These are phyloP conservation scores for Amphiduros pacificus DNA, from an alignment of 2,888 invertebrate species.

Conservation along the genomic window DNA sequence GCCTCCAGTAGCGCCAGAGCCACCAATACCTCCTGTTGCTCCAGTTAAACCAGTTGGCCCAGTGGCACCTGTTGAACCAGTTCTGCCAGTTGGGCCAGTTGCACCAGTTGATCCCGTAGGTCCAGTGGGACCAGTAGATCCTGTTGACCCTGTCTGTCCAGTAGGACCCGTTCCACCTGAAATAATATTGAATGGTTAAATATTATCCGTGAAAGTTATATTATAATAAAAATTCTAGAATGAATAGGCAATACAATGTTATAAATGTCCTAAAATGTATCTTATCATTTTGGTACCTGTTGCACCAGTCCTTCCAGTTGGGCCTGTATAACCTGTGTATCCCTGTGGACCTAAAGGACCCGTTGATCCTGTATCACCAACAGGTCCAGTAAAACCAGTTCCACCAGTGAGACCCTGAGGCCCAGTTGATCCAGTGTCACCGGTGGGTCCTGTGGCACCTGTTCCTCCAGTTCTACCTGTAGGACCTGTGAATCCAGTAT, in stretches of 20 bases:
- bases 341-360: constrained; percentile 14
- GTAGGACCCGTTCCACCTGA: constrained; percentile 3
- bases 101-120: background rate
- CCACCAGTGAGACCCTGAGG: constrained; percentile 12
- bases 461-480: constrained; percentile 63
- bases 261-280: no score
- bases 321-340: constrained; percentile 15
- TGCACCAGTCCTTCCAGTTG: constrained; percentile 11
- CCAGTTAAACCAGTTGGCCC: constrained; percentile 21
- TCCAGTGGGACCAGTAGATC: background rate
- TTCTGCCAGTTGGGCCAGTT: constrained; percentile 3
- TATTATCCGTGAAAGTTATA: no score
- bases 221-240: background rate
- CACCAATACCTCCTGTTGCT: constrained; percentile 16
- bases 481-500: constrained; percentile 12
- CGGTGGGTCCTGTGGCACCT: constrained; percentile 13
- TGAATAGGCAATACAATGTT: background rate
- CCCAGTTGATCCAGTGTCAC: constrained; percentile 11
- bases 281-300: no score
- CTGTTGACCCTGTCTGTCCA: constrained; percentile 9
- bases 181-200: no score
- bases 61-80: constrained; percentile 11
- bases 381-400: constrained; percentile 6
- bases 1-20: constrained; percentile 16
- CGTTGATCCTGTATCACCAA: background rate